Evolutionary conservation across 2,888 invertebrate species (phyloP), one percentile per base, ranked within the genome.

Genomic region (Drosophila mercatorum): DNA sequence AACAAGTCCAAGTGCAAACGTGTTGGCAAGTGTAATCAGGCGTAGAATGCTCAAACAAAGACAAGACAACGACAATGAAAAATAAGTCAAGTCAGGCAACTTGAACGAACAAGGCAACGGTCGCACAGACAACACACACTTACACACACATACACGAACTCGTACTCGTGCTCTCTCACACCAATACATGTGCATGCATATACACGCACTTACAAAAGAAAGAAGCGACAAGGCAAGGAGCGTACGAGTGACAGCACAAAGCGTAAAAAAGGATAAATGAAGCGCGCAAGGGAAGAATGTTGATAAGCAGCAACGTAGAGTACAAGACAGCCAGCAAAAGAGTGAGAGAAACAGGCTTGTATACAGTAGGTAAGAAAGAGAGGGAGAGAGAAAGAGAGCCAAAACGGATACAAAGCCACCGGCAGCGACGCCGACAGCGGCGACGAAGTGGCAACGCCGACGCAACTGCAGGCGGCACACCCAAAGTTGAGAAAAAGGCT

Each of bases 391-490:
- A 56, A 28, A 78, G 66, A 80, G 79, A 78, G 82, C 61, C 49
- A 79, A 51, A 85, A 89, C 83, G 85, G 89, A 84, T 84, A 89
- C 82, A 84, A 83, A 89, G 89, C 82, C 89, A 79, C 75, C 79
- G 70, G 75, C 78, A 70, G 73, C 78, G 73, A 82, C 80, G 90
- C 80, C 82, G 89, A 78, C 87, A 75, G 75, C 82, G 87, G 75
- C 80, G 84, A 81, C 80, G 63, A 83, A 81, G 91, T 90, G 91
- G 88, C 91, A 91, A 84, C 84, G 89, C 84, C 84, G 72, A 89
- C 84, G 89, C 88, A 89, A 74, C 71, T 80, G 72, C 75, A 84
- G 86, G 84, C 84, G 90, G 90, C 90, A 91, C 90, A 91, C 90
- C 90, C 90, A 91, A 91, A 91, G 73, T 73, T 75, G 57, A 70